Percentiles rank a stretch among this genome's conserved stretches.
Evolutionary conservation across 1,140 invertebrate species (phyloP).

Genomic region (Laupala kohalensis): DNA sequence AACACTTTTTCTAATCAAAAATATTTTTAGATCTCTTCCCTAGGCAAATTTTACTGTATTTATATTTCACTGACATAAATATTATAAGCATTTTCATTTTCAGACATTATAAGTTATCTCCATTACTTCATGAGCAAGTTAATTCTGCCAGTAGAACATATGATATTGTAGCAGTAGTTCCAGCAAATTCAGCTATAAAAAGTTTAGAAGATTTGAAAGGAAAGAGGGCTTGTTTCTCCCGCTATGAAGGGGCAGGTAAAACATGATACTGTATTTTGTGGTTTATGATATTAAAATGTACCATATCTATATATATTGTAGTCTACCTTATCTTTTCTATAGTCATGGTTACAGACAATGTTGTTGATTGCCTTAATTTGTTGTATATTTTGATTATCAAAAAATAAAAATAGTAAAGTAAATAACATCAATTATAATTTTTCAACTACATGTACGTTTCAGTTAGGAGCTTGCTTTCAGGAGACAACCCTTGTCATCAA

Average conservation of each 20-base stretch:
- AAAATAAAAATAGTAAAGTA: too few relatives aligned
- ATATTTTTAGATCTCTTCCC: not conserved
- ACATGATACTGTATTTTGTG: constrained; percentile 21
- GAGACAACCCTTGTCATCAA: too few relatives aligned
- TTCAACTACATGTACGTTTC: too few relatives aligned
- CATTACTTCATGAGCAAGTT: constrained; percentile 50
- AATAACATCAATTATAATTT: too few relatives aligned
- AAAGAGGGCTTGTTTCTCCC: constrained; percentile 54
- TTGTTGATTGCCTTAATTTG: too few relatives aligned
- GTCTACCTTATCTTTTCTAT: too few relatives aligned
- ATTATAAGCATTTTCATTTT: not conserved
- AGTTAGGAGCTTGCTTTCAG: too few relatives aligned
- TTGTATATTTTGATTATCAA: too few relatives aligned
- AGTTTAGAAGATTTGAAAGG: constrained; percentile 46
- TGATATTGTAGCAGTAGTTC: constrained; percentile 55
- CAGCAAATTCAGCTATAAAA: constrained; percentile 38
- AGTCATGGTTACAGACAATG: too few relatives aligned
- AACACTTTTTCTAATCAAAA: not conserved
- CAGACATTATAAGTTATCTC: constrained; percentile 41
- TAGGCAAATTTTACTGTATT: not conserved
- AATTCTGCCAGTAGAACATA: constrained; percentile 43
- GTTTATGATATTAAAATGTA: not conserved
- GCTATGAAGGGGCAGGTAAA: constrained; percentile 49
- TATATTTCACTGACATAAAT: too few relatives aligned
- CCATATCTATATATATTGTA: too few relatives aligned